A percentile compares a stretch with the other conserved stretches of the same genome.
These are phyloP conservation scores for Channa striata DNA, from an alignment of 2,797 vertebrate species.

Conservation along the genomic window DNA sequence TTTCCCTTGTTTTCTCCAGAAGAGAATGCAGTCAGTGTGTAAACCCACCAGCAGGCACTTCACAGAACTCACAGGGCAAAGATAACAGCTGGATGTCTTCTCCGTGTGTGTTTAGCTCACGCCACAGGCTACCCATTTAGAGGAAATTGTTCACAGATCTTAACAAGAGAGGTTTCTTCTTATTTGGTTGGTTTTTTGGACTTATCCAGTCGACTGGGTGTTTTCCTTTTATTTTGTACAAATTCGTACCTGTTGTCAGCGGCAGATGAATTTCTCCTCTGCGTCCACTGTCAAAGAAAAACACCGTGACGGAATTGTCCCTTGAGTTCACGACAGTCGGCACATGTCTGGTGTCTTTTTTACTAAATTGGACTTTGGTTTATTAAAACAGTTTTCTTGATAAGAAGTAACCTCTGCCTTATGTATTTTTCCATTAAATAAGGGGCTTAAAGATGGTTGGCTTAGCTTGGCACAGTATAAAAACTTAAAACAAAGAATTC, in stretches of 20 bases:
- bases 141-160: conserved; percentile 75
- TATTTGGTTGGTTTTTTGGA: conserved; percentile 25
- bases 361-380: not conserved
- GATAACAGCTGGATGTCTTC: conserved; percentile 56
- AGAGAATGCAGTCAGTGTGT: conserved; percentile 39
- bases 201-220: conserved; percentile 7
- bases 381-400: not conserved
- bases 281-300: not conserved
- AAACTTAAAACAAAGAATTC: no score
- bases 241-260: not conserved
- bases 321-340: not conserved
- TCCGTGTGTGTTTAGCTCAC: not conserved
- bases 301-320: not conserved
- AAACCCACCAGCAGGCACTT: conserved; percentile 50
- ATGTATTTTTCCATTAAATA: no score
- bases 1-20: conserved; percentile 40
- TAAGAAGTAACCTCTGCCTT: not conserved
- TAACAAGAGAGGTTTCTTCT: conserved; percentile 33
- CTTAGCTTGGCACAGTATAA: no score
- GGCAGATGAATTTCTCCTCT: not conserved
- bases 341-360: no score
- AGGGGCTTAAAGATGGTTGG: no score
- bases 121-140: conserved; percentile 66
- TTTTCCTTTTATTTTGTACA: conserved; percentile 3
- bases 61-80: conserved; percentile 48